Conservation (phyloP, 2,797 vertebrate genomes). For the Salmo trutta region DNA sequence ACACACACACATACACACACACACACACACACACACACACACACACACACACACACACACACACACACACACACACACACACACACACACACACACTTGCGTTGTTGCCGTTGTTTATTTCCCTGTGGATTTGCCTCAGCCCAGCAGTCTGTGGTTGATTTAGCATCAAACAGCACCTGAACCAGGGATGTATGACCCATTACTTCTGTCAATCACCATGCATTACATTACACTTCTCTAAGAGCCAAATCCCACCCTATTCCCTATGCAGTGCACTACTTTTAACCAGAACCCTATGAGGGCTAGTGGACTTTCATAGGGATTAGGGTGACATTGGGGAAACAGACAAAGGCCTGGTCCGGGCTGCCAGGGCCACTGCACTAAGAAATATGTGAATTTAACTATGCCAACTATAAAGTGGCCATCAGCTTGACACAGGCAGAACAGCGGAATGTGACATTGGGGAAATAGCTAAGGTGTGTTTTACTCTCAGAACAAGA, state of each 20-base stretch:
- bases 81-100: constrained; percentile 7
- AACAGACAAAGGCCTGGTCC: neutral
- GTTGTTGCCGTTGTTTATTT: constrained; percentile 48
- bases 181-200: constrained; percentile 76
- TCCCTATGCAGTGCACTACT: neutral
- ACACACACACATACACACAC: too few species aligned
- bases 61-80: constrained; percentile 20
- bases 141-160: constrained; percentile 69
- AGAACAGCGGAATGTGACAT: too few species aligned
- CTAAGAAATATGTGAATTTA: too few species aligned
- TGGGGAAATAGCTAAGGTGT: too few species aligned
- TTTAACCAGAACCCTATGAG: neutral
- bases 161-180: constrained; percentile 76
- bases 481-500: too few species aligned
- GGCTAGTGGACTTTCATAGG: too few species aligned
- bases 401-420: too few species aligned
- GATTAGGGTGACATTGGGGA: neutral
- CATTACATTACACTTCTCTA: constrained; percentile 68
- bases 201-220: constrained; percentile 71
- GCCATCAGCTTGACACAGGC: too few species aligned
- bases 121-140: constrained; percentile 73
- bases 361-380: neutral
- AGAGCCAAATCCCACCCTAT: constrained; percentile 11
- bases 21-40: too few species aligned
- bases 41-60: too few species aligned